These are phyloP conservation scores for Bombus affinis DNA, from an alignment of 1,140 invertebrate genomes.

Conservation along the genomic window DNA sequence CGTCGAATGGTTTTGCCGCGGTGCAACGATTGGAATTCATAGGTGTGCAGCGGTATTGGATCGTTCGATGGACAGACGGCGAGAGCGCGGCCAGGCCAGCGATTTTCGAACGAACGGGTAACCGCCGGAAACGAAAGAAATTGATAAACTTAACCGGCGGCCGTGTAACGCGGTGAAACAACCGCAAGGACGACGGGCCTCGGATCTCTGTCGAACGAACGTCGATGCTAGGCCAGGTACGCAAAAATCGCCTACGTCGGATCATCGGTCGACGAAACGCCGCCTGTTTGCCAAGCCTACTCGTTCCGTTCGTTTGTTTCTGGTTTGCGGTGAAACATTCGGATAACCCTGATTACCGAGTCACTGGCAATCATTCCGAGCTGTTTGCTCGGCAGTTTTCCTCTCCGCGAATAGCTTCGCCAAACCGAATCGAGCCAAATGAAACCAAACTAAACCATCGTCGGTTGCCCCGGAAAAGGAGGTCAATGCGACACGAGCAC, in stretches of 20 bases:
- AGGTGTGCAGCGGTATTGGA: background rate
- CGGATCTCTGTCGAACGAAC: conserved; percentile 5
- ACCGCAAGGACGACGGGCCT: conserved; percentile 12
- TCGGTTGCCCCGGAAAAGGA: background rate
- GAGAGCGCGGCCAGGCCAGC: too few species aligned
- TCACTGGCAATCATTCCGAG: conserved; percentile 41
- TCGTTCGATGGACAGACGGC: background rate
- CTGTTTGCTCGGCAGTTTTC: conserved; percentile 50
- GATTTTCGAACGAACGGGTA: too few species aligned
- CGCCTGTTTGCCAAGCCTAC: conserved; percentile 50
- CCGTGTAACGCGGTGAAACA: conserved; percentile 6
- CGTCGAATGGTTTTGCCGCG: background rate
- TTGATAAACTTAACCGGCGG: conserved; percentile 5
- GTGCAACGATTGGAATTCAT: background rate
- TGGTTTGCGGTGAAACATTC: conserved; percentile 59
- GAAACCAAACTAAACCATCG: background rate
- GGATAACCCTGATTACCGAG: conserved; percentile 59
- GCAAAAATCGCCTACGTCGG: conserved; percentile 28
- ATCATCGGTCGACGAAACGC: conserved; percentile 39
- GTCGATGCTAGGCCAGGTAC: background rate
- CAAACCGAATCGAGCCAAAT: background rate
- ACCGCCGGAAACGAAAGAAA: background rate
- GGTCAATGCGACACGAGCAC: background rate
- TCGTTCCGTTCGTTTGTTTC: conserved; percentile 60
- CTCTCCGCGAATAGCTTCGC: background rate